phyloP scores from a whole-genome alignment of 1,140 invertebrate genomes.

The Sitobion miscanthi region DNA sequence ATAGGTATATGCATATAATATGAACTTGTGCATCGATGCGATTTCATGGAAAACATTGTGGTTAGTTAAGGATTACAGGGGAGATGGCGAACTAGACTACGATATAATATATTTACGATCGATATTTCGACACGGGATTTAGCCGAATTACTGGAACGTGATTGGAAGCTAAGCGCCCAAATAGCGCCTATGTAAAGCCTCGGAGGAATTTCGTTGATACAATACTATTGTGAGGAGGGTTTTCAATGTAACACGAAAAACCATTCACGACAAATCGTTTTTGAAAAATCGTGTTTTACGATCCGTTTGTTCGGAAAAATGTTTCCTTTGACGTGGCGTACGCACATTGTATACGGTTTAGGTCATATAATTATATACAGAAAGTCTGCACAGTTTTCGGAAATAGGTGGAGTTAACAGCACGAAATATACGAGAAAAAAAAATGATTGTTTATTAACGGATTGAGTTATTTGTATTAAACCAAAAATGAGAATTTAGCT shows the following conservation, averaged over 20 bases:
- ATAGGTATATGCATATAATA: not conserved
- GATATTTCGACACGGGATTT: not conserved
- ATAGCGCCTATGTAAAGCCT: not conserved
- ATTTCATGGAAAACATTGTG: not conserved
- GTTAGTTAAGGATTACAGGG: not conserved
- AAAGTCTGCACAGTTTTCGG: not conserved
- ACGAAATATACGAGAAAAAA: not conserved
- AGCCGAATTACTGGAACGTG: not conserved
- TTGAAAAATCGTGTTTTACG: not conserved
- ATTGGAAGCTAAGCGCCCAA: not conserved
- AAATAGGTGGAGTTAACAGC: not conserved
- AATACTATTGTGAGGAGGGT: not conserved
- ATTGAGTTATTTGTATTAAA: not conserved
- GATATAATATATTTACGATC: not conserved
- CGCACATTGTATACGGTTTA: not conserved
- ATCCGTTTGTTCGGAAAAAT: not conserved
- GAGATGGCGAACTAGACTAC: not conserved
- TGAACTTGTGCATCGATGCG: not conserved
- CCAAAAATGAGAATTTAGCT: not conserved
- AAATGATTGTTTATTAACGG: not conserved
- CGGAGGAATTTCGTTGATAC: not conserved
- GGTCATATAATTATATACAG: not conserved
- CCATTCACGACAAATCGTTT: not conserved
- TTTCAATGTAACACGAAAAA: not conserved
- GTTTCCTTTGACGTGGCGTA: not conserved